Conservation (phyloP, 2,113 vertebrate species). For the Cygnus atratus region DNA sequence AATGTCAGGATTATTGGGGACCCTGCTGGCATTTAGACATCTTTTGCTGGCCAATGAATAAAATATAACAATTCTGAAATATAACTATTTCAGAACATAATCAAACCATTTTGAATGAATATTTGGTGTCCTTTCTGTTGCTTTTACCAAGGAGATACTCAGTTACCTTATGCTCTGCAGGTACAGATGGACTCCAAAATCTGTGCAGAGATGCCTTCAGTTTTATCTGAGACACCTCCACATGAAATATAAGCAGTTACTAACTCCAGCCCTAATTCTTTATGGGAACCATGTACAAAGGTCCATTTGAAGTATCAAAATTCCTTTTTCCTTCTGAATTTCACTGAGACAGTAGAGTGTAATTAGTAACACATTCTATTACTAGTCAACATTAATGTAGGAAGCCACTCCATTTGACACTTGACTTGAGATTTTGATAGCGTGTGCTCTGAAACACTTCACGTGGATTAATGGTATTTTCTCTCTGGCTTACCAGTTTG, state of each 20-base stretch:
- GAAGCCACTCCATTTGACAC: background rate
- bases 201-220: background rate
- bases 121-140: background rate
- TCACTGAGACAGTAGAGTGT: background rate
- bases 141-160: background rate
- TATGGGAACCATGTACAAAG: background rate
- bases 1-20: background rate
- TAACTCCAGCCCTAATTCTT: background rate
- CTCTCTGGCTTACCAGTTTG: background rate
- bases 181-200: background rate
- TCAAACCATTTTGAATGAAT: background rate
- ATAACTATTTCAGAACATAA: background rate
- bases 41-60: background rate
- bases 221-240: background rate
- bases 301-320: background rate
- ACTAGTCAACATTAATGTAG: background rate
- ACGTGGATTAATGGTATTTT: background rate
- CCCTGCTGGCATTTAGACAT: background rate
- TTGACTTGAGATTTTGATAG: background rate
- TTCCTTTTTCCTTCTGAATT: background rate
- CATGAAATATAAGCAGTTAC: background rate
- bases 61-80: background rate
- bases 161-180: fast-evolving
- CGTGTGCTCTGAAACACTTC: background rate
- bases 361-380: background rate